Conservation (phyloP, 2,797 vertebrate species). For the Anableps anableps region DNA sequence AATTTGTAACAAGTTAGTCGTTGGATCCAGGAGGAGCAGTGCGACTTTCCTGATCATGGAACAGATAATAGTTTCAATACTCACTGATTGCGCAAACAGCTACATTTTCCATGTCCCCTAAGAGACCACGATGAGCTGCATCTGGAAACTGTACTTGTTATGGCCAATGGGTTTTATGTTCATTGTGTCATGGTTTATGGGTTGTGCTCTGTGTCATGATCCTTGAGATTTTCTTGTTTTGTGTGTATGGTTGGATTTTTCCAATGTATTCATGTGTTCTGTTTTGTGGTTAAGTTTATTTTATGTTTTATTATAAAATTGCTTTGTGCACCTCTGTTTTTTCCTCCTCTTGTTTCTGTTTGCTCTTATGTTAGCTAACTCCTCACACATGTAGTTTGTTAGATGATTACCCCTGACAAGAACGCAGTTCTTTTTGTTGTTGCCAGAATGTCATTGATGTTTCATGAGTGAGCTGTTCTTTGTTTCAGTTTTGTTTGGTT, state of each 20-base stretch:
- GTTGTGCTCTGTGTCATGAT: background rate
- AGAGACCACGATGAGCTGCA: constrained; percentile 1
- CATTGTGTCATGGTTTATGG: background rate
- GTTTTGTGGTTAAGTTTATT: background rate
- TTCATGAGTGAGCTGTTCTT: constrained; percentile 4
- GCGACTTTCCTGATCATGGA: background rate
- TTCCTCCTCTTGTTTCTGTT: background rate
- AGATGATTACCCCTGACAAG: background rate
- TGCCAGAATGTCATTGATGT: constrained; percentile 8
- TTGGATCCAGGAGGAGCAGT: background rate
- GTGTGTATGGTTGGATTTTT: background rate
- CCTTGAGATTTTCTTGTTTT: background rate
- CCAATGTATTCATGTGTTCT: background rate
- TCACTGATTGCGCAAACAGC: background rate
- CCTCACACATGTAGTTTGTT: constrained; percentile 2
- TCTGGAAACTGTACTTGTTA: constrained; percentile 3
- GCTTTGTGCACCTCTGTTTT: background rate
- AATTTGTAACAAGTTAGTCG: background rate
- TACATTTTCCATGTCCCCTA: background rate
- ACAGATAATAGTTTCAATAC: background rate
- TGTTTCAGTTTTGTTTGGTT: background rate
- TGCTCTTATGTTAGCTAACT: background rate
- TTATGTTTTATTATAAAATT: background rate
- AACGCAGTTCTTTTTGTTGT: constrained; percentile 3
- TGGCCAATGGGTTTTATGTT: constrained; percentile 3